Evolutionary conservation across 2,113 vertebrate species (phyloP).

Genomic region (Lipophrys pholis): DNA sequence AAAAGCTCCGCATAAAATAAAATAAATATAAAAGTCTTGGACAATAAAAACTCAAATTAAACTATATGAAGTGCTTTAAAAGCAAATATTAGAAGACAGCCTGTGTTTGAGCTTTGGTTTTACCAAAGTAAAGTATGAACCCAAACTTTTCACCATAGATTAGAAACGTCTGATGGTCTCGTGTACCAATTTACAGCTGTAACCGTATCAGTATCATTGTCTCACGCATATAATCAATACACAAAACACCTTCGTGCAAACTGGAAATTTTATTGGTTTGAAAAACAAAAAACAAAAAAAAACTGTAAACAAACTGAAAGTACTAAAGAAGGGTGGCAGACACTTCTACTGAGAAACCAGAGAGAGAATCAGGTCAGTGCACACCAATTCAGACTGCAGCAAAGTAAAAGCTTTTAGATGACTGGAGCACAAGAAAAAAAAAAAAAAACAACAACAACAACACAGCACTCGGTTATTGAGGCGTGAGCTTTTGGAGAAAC

Average conservation of each 20-base stretch:
- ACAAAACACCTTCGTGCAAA: constrained; percentile 65
- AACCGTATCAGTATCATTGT: background rate
- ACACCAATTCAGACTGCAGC: constrained; percentile 43
- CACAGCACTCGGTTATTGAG: background rate
- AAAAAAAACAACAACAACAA: constrained; percentile 3
- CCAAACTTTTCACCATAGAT: too few relatives aligned
- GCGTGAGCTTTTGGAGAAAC: too few relatives aligned
- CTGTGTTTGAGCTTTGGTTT: too few relatives aligned
- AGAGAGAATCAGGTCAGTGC: constrained; percentile 59
- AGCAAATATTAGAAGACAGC: too few relatives aligned
- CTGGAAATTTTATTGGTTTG: constrained; percentile 62
- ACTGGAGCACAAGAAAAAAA: constrained; percentile 10
- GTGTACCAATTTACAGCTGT: too few relatives aligned
- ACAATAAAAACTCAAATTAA: too few relatives aligned
- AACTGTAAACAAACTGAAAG: constrained; percentile 45
- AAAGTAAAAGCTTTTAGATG: constrained; percentile 22
- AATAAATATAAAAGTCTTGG: too few relatives aligned
- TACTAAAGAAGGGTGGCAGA: constrained; percentile 49
- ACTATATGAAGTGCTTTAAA: too few relatives aligned
- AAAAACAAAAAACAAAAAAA: constrained; percentile 36
- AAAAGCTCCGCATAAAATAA: too few relatives aligned
- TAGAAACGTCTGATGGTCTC: too few relatives aligned
- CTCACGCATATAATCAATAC: constrained; percentile 65
- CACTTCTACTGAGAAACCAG: constrained; percentile 67
- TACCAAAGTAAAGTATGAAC: too few relatives aligned